Evolutionary conservation across 2,888 invertebrate species (phyloP).

Genomic region (Drosophila atripex): DNA sequence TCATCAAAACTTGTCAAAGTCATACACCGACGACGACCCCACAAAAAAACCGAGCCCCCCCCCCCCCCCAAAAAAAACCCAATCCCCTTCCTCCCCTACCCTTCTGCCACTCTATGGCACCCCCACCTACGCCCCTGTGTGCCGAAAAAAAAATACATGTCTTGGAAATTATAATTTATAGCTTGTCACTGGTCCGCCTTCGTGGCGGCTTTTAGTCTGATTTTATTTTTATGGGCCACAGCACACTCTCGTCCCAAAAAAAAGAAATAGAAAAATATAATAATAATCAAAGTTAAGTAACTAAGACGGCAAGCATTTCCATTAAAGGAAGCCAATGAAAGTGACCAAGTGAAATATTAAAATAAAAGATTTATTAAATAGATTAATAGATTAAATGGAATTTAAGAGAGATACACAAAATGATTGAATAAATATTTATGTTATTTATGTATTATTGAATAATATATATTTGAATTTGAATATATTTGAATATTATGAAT

Average conservation of each 20-base stretch:
- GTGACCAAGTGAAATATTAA: background rate
- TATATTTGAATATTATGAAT: no score
- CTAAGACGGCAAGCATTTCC: constrained; percentile 1
- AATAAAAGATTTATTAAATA: background rate
- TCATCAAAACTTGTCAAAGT: constrained; percentile 72
- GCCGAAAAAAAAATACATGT: constrained; percentile 63
- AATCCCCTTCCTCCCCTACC: no score
- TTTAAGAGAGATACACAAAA: no score
- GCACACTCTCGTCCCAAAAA: background rate
- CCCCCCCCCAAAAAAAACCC: no score
- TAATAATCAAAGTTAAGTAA: constrained; percentile 4
- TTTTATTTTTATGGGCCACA: constrained; percentile 27
- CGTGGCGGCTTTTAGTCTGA: constrained; percentile 32
- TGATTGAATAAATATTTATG: no score
- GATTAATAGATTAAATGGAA: no score
- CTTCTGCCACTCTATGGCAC: no score
- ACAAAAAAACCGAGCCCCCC: no score
- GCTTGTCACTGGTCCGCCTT: constrained; percentile 49
- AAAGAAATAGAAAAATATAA: background rate
- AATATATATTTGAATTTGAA: no score
- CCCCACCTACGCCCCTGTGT: constrained; percentile 4
- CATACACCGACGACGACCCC: constrained; percentile 38
- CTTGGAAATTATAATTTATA: constrained; percentile 76
- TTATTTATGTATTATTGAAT: no score
- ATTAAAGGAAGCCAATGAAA: background rate